Evolutionary conservation across 2,113 vertebrate species (phyloP), one percentile per base, ranked within the genome.

Genomic region (Chlorocebus sabaeus): DNA sequence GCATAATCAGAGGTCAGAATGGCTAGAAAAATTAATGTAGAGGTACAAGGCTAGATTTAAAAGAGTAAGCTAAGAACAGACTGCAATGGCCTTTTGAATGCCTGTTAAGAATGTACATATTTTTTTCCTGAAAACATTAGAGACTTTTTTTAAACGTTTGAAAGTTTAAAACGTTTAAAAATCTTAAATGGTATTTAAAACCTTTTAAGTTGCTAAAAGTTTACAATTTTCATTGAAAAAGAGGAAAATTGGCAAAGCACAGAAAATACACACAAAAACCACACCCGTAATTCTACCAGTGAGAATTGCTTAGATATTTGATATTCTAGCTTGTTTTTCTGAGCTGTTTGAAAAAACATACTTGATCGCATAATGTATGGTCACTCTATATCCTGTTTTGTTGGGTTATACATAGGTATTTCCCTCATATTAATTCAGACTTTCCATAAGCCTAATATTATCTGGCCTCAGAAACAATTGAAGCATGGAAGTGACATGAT

Each of bases 311-410:
- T 79, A 78, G 59, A 72, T 75, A 57, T 48, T 68, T 52, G 59
- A 57, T 52, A 67, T 91, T 84, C n/a, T 38, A 75, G 12, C 75
- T 88, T 91, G 14, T 90, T 93, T 94, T 87, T 55, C 52, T 80
- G 18, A 93, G 43, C 70, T 64, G 32, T 73, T 93, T 40, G 12
- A 80, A 55, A 67, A 38, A 22, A 35, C 2, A 3, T 43, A 67
- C 27, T 85, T 43, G 27, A 0, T 81, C 57, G 27, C 67, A 64
- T 78, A 78, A 76, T 45, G 38, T 95, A 72, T 89, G 30, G 61
- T 76, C 45, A 20, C 40, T 64, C 57, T 43, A 18, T 67, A 67
- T 96, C 97, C 96, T 95, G 96, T 96, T 96, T 95, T 88, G 78
- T 72, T 89, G 82, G 82, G 38, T 92, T 89, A 81, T 79, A 64